phyloP scores from a whole-genome alignment of 2,113 vertebrate genomes.

The Hyaena hyaena region DNA sequence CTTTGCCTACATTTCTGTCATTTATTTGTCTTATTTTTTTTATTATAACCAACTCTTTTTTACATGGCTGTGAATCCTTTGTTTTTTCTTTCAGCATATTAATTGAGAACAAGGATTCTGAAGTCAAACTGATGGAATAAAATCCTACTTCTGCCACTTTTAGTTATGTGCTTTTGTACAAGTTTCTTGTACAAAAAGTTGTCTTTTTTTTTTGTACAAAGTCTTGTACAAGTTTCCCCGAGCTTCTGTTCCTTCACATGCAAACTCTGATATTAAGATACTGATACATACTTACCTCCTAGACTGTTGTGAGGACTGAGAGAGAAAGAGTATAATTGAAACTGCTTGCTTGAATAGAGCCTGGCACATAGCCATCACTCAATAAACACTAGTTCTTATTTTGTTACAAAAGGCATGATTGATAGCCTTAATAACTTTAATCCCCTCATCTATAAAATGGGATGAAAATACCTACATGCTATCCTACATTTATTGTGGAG shows the following conservation, averaged over 20 bases:
- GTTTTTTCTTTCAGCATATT: neutral
- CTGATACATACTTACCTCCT: neutral
- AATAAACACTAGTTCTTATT: neutral
- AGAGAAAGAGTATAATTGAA: neutral
- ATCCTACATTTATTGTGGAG: neutral
- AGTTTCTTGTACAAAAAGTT: neutral
- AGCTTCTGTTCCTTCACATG: neutral
- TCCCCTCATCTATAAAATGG: neutral
- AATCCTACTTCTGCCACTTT: neutral
- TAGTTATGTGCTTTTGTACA: neutral
- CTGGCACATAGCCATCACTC: neutral
- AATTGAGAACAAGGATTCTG: neutral
- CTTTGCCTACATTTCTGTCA: neutral
- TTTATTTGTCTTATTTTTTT: neutral
- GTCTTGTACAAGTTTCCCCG: neutral
- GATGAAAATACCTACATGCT: neutral
- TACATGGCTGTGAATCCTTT: neutral
- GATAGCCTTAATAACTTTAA: neutral
- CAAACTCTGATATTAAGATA: neutral
- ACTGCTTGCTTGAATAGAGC: neutral
- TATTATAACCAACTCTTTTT: neutral
- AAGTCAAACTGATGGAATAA: neutral
- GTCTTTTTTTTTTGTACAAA: too few relatives aligned
- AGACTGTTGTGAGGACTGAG: neutral
- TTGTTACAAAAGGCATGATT: neutral